phyloP scores from a whole-genome alignment of 2,797 vertebrate species.

The Parauchenoglanis ngamensis region DNA sequence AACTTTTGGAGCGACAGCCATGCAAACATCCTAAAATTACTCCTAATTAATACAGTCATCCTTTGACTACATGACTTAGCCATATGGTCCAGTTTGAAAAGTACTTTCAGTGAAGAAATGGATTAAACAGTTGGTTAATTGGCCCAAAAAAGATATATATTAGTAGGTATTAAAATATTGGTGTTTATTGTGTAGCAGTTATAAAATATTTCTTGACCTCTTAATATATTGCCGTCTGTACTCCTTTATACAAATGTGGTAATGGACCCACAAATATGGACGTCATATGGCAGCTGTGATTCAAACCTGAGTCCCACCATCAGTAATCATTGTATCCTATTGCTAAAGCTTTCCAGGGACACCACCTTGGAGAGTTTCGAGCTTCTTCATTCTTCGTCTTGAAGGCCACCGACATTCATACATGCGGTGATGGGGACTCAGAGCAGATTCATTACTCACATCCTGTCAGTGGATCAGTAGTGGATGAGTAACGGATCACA shows the following conservation, averaged over 20 bases:
- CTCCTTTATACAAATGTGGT: background rate
- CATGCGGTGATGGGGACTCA: background rate
- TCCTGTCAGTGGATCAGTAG: slow-evolving; percentile 26
- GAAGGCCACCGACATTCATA: background rate
- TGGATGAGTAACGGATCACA: slow-evolving; percentile 44
- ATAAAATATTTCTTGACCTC: background rate
- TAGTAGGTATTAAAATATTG: background rate
- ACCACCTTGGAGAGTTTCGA: background rate
- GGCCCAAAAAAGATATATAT: too few species aligned
- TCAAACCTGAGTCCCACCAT: background rate
- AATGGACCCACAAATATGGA: background rate
- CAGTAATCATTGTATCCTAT: background rate
- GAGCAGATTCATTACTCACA: slow-evolving; percentile 23
- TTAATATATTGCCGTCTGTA: background rate
- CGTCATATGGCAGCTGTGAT: background rate
- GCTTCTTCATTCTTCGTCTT: background rate
- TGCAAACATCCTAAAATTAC: background rate
- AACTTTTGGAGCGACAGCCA: background rate
- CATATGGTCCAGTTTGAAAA: background rate
- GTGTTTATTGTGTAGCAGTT: background rate
- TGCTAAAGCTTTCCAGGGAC: background rate
- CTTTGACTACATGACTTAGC: background rate
- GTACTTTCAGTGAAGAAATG: background rate
- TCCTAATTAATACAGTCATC: background rate
- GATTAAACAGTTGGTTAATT: background rate